Evolutionary conservation across 2,113 vertebrate species (phyloP).

Genomic region (Notechis scutatus): DNA sequence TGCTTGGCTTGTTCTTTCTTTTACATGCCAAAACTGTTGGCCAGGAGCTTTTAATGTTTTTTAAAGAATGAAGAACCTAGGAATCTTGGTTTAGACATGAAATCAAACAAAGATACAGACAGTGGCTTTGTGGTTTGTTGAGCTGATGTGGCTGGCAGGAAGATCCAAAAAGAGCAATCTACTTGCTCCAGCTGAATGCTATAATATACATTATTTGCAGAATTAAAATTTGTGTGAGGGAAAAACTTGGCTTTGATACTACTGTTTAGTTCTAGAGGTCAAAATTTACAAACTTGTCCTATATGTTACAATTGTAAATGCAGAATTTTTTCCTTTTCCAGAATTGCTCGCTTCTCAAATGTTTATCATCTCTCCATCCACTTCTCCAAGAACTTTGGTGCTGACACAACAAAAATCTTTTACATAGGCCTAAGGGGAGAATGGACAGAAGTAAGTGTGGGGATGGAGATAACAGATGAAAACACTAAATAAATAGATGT

Average conservation of each 20-base stretch:
- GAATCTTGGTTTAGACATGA: neutral
- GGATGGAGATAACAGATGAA: neutral
- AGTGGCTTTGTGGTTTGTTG: neutral
- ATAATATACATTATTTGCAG: neutral
- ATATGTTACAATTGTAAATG: neutral
- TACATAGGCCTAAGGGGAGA: constrained; percentile 95
- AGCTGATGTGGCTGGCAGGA: neutral
- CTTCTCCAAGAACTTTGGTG: constrained; percentile 93
- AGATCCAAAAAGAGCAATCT: neutral
- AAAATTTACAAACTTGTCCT: neutral
- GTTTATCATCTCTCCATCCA: constrained; percentile 92
- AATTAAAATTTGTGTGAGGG: neutral
- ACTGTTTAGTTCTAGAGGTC: neutral
- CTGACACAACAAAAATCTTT: constrained; percentile 85
- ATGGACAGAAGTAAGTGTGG: constrained; percentile 82
- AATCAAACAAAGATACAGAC: neutral
- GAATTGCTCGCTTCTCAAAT: constrained; percentile 91
- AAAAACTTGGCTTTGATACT: neutral
- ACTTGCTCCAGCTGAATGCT: neutral
- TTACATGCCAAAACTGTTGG: neutral
- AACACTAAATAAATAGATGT: neutral
- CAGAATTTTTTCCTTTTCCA: constrained; percentile 55
- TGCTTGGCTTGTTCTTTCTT: neutral
- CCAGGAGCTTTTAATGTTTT: neutral
- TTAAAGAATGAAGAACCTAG: neutral